phyloP scores from a whole-genome alignment of 1,140 invertebrate genomes.

The Wiebesia pumilae region DNA sequence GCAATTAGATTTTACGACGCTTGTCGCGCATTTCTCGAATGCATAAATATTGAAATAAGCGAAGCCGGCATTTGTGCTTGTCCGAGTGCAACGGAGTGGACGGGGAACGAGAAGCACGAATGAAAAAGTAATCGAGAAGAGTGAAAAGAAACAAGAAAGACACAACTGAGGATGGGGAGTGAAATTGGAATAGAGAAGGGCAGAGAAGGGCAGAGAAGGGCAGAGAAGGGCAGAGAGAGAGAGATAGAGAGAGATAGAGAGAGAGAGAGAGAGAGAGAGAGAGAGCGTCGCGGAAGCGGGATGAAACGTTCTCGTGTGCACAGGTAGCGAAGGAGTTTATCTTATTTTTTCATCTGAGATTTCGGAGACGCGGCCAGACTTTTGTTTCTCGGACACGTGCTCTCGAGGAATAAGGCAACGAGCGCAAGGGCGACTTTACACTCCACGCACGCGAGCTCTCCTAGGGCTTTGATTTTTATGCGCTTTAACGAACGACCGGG shows the following conservation, averaged over 20 bases:
- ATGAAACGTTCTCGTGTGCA: neutral
- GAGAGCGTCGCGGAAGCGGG: neutral
- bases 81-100: neutral
- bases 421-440: neutral
- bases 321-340: slow-evolving; percentile 45
- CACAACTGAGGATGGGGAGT: neutral
- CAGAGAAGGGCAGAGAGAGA: neutral
- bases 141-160: neutral
- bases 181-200: neutral
- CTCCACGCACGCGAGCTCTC: slow-evolving; percentile 6
- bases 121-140: neutral
- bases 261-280: neutral
- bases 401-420: neutral
- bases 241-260: neutral
- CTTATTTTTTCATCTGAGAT: slow-evolving; percentile 33
- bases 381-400: slow-evolving; percentile 28
- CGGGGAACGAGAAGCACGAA: no score
- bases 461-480: slow-evolving; percentile 34
- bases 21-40: neutral
- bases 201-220: neutral
- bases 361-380: neutral
- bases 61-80: no score
- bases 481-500: slow-evolving; percentile 32
- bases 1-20: neutral
- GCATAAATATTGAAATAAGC: neutral